Percentiles rank a stretch among this genome's conserved stretches.
Conservation (phyloP, 2,797 vertebrate genomes). For the Leptatherina wallacei region DNA sequence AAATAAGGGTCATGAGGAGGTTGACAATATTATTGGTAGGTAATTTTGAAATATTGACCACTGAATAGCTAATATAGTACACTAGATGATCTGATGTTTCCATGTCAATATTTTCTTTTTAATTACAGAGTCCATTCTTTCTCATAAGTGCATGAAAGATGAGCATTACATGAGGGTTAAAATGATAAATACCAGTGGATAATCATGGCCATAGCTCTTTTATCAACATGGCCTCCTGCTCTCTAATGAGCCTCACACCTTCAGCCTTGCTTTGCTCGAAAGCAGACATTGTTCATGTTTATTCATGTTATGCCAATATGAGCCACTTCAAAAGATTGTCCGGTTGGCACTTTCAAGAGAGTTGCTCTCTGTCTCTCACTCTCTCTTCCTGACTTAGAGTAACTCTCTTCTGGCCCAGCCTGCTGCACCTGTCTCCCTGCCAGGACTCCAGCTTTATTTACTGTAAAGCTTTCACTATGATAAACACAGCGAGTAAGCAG, state of each 20-base stretch:
- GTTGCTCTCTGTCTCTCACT: constrained; percentile 44
- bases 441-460: constrained; percentile 74
- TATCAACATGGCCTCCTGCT: constrained; percentile 54
- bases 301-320: constrained; percentile 76
- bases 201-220: constrained; percentile 44
- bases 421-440: constrained; percentile 71
- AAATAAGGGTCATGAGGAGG: constrained; percentile 32
- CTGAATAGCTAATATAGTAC: constrained; percentile 37
- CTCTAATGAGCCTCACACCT: constrained; percentile 67
- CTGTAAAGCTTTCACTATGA: constrained; percentile 73
- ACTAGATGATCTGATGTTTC: constrained; percentile 43
- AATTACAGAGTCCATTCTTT: constrained; percentile 47
- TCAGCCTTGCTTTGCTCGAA: constrained; percentile 57
- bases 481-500: constrained; percentile 67
- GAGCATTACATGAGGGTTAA: constrained; percentile 32
- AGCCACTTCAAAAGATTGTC: constrained; percentile 78
- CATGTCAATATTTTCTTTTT: constrained; percentile 42
- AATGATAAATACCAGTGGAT: constrained; percentile 39
- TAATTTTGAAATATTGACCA: constrained; percentile 47
- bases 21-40: constrained; percentile 49
- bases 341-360: constrained; percentile 64
- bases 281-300: constrained; percentile 70
- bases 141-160: constrained; percentile 24
- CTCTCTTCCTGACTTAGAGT: constrained; percentile 64
- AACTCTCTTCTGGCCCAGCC: constrained; percentile 61